Evolutionary conservation across 2,113 vertebrate genomes (phyloP), one percentile per base, ranked within the genome.

Genomic region (Polypterus bichir): DNA sequence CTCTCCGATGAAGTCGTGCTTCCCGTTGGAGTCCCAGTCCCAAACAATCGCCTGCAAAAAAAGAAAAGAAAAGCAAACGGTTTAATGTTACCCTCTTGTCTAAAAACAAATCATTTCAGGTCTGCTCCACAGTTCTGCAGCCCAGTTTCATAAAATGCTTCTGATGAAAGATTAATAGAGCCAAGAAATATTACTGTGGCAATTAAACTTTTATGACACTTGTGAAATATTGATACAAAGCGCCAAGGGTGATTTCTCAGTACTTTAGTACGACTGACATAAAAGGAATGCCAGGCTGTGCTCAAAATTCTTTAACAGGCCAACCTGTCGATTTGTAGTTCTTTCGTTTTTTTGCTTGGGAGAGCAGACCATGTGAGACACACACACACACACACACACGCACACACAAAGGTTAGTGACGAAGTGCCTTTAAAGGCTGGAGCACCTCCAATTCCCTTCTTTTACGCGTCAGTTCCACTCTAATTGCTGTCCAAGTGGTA

Each of bases 11-110:
- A 94, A 98, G 82, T 98, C 95, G 7, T 98, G 95, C 55, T 98
- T 98, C 49, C 95, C 95, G 0, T 98, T 98, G 49, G 95, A 98
- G 83, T 98, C 95, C 95, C 95, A 98, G 79, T 98, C 95, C 95
- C 95, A 98, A 47, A 99, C 94, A 59, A 92, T 95, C 78, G 91
- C 95, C 96, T 99, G 78, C 1, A 74, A 72, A 45, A 84, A 60
- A 72, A 67, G 46, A 57, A 59, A 59, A 62, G 6, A 51, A 8
- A 46, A 2, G 27, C 3, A 44, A 57, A 44, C 3, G 5, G 4
- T 7, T 44, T 11, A 27, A 27, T 27, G 27, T 27, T 27, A 27
- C 27, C 27, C 27, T 27, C 27, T 27, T 27, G 27, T 27, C 27
- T 27, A 27, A 27, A 27, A 27, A 45, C 27, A 44, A 47, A 51